Base-by-base conservation (phyloP, 2,113 vertebrate species). In the Oreochromis aureus region DNA sequence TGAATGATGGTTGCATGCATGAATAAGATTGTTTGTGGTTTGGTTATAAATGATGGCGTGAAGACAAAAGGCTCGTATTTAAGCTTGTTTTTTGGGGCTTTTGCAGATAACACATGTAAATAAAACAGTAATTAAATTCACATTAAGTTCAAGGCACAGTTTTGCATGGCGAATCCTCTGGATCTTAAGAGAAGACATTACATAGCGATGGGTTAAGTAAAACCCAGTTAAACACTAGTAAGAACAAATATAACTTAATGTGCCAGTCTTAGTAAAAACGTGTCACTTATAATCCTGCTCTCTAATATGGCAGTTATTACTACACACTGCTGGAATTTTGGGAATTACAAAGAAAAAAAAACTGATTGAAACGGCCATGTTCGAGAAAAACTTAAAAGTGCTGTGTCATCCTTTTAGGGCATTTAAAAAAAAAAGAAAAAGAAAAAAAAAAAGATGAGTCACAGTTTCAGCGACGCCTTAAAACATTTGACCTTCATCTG, bases 1-100 rank as follows among this genome's bases (percentile, higher is more conserved):
- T 58, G 46, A 73, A 86, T 89, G 81, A 87, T 10, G 80, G 80
- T 82, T 51, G 54, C 89, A 94, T 93, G 94, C 92, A 92, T 86
- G 82, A 71, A 79, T 46, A 41, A 80, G 58, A 84, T n/a, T 89
- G 58, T 78, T 10, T 6, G 18, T 22, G 54, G 51, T 91, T 85
- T 22, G 48, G 55, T 92, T 85, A 90, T 86, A 80, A 84, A 1
- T n/a, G 66, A 89, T 82, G 79, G 59, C 34, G 32, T 34, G 58
- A 79, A 76, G 73, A 53, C 46, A 78, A 78, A 78, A 51, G 44
- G 46, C 34, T 78, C 1, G 2, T 8, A 34, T 78, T 53, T 34
- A 78, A 78, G 27, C 18, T 73, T 73, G 41, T 11, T 48, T 53
- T 53, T 53, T 34, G 46, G 27, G 10, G 18, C 2, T 19, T 78